Percentiles rank a stretch among this genome's conserved stretches.
Evolutionary conservation across 2,113 vertebrate genomes (phyloP).

Genomic region (Tursiops truncatus): DNA sequence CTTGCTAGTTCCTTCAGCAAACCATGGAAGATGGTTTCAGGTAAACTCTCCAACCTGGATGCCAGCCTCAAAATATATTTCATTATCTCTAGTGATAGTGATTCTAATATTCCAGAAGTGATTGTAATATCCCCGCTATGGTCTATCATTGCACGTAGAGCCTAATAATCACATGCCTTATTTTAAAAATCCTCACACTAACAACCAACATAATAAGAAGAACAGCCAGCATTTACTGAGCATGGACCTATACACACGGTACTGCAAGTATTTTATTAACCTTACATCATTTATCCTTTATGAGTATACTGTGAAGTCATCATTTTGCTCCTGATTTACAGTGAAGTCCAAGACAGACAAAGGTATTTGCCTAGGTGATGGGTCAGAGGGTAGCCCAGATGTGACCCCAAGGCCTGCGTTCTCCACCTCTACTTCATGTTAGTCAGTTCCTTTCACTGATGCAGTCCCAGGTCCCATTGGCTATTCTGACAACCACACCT

Average conservation of each 20-base stretch:
- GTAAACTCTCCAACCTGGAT: background rate
- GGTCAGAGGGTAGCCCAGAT: background rate
- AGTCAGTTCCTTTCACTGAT: background rate
- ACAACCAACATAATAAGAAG: background rate
- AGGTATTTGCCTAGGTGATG: background rate
- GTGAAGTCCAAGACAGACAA: background rate
- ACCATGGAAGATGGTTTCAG: background rate
- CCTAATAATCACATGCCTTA: background rate
- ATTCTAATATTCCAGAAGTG: background rate
- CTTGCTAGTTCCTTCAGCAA: background rate
- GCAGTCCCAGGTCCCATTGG: background rate
- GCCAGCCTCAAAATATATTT: background rate
- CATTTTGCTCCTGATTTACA: background rate
- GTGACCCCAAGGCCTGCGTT: background rate
- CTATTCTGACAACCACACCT: background rate
- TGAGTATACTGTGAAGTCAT: background rate
- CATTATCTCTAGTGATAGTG: background rate
- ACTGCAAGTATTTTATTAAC: background rate
- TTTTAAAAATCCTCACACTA: background rate
- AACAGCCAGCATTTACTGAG: background rate
- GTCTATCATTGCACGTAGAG: background rate
- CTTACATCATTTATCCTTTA: background rate
- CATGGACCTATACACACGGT: background rate
- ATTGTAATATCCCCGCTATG: background rate
- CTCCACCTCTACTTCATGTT: background rate